Percentiles rank a stretch among this genome's conserved stretches.
Evolutionary conservation across 2,888 invertebrate species (phyloP).

Genomic region (Troilus luridus): DNA sequence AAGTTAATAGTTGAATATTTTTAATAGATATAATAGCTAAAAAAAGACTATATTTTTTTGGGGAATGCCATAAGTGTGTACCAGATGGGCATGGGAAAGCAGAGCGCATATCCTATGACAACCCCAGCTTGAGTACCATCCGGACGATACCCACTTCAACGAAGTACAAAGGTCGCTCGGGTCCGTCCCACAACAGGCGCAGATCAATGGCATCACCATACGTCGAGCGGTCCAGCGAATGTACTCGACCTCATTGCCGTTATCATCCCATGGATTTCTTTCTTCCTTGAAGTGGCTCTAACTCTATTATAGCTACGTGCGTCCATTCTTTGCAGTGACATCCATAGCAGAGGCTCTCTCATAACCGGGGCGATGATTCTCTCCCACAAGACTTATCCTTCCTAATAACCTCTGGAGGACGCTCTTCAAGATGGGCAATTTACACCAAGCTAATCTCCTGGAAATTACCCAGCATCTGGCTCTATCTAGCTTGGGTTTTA

Average conservation of each 20-base stretch:
- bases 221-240: not conserved
- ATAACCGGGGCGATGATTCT: not conserved
- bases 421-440: not conserved
- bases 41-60: not conserved
- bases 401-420: not conserved
- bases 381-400: slow-evolving; percentile 3
- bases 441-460: not conserved
- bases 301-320: not conserved
- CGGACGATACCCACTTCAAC: not conserved
- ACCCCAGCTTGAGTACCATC: not conserved
- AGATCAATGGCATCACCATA: not conserved
- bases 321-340: not conserved
- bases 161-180: not conserved
- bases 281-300: not conserved
- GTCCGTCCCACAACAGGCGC: not conserved
- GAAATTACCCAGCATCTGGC: not conserved
- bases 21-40: not conserved
- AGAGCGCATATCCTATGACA: not conserved
- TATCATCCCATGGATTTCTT: slow-evolving; percentile 41
- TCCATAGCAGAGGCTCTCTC: not conserved
- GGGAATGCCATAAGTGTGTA: not conserved
- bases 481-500: not conserved
- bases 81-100: not conserved
- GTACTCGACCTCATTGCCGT: not conserved
- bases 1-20: not conserved